phyloP scores from a whole-genome alignment of 2,888 invertebrate genomes.

The Acleris literana region DNA sequence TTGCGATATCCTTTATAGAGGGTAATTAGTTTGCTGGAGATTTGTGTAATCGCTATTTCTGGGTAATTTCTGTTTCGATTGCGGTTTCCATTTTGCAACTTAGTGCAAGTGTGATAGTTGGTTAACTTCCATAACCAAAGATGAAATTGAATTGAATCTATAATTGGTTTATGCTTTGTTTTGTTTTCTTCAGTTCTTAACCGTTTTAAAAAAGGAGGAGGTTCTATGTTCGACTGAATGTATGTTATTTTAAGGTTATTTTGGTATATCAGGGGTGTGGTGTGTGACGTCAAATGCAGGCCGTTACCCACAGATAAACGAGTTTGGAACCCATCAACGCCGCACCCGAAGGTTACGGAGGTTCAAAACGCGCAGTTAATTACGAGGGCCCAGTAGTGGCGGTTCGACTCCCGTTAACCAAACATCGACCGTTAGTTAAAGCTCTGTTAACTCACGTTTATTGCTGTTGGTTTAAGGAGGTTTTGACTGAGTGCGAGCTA shows the following conservation, averaged over 20 bases:
- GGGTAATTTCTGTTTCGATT: conserved; percentile 19
- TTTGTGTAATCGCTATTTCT: conserved; percentile 44
- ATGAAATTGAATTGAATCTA: too few species aligned
- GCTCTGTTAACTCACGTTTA: conserved; percentile 36
- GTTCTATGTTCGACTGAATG: too few species aligned
- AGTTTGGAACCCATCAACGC: conserved; percentile 3
- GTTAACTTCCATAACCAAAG: too few species aligned
- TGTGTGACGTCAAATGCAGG: conserved; percentile 9
- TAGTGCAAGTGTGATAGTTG: too few species aligned
- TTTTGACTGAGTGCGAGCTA: conserved; percentile 15
- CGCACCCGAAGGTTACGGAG: conserved; percentile 22
- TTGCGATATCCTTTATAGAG: conserved; percentile 51
- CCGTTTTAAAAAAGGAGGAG: too few species aligned
- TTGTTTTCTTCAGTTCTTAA: too few species aligned
- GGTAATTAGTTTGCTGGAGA: conserved; percentile 43
- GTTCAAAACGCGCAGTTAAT: conserved; percentile 29
- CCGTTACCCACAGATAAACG: background rate
- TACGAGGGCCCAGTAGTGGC: conserved; percentile 33
- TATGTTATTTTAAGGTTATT: background rate
- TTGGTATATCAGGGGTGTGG: background rate
- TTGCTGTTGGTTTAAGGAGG: conserved; percentile 27
- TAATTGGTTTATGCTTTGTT: too few species aligned
- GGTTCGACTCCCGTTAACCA: conserved; percentile 55
- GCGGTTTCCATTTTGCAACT: background rate
- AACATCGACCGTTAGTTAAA: conserved; percentile 48